Evolutionary conservation across 2,113 vertebrate species (phyloP).

Genomic region (Ursus arctos): DNA sequence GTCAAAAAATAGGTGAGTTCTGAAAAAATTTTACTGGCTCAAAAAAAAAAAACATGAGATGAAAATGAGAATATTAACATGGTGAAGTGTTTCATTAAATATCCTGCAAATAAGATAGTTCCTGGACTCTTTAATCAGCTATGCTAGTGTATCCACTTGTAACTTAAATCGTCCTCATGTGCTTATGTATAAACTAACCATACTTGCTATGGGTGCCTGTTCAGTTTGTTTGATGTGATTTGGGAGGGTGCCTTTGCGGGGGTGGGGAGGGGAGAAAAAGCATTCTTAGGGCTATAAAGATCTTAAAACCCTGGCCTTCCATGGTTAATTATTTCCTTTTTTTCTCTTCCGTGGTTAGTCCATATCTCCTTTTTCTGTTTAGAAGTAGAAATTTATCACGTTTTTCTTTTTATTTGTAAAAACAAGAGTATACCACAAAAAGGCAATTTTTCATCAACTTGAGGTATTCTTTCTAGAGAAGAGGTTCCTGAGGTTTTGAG

Average conservation of each 20-base stretch:
- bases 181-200: neutral
- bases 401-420: neutral
- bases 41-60: neutral
- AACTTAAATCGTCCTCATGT: neutral
- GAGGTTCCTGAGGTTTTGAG: neutral
- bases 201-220: neutral
- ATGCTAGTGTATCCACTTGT: neutral
- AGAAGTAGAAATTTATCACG: neutral
- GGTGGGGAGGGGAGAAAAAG: neutral
- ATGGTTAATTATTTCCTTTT: neutral
- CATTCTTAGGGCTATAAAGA: neutral
- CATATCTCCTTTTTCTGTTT: neutral
- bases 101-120: neutral
- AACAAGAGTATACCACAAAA: neutral
- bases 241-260: neutral
- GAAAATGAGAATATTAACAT: conserved; percentile 1
- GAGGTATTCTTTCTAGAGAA: neutral
- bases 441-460: neutral
- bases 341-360: neutral
- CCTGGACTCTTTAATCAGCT: neutral
- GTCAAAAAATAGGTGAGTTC: neutral
- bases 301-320: neutral
- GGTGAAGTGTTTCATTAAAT: neutral
- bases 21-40: neutral
- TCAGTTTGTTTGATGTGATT: neutral